phyloP scores from a whole-genome alignment of 2,797 vertebrate genomes.

The Acipenser transmontanus region DNA sequence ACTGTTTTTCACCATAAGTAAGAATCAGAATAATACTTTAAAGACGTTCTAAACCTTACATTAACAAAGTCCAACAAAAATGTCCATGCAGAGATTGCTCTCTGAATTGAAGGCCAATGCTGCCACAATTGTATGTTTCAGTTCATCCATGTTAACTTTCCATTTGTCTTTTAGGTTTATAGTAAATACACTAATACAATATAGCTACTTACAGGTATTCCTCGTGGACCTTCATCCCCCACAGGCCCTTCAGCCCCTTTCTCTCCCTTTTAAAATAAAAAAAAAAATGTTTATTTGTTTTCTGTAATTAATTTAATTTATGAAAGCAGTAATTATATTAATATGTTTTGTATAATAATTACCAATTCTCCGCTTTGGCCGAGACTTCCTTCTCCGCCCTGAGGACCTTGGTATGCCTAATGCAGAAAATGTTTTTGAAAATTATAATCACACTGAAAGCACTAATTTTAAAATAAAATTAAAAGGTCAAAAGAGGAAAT shows the following conservation, averaged over 20 bases:
- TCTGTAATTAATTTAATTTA: slow-evolving; percentile 10
- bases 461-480: too few relatives aligned
- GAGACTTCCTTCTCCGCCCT: slow-evolving; percentile 52
- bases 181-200: not conserved
- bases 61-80: too few relatives aligned
- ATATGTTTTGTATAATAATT: slow-evolving; percentile 14
- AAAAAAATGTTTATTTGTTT: slow-evolving; percentile 2
- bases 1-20: too few relatives aligned
- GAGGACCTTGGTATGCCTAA: slow-evolving; percentile 73
- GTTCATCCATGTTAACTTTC: not conserved
- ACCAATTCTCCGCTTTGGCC: slow-evolving; percentile 60
- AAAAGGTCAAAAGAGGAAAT: too few relatives aligned
- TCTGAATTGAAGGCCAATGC: too few relatives aligned
- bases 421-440: slow-evolving; percentile 8
- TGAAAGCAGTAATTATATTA: not conserved
- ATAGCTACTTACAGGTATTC: slow-evolving; percentile 57
- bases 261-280: slow-evolving; percentile 58
- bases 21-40: too few relatives aligned
- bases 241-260: slow-evolving; percentile 54
- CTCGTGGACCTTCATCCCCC: slow-evolving; percentile 68
- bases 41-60: too few relatives aligned
- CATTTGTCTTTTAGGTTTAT: not conserved
- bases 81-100: too few relatives aligned
- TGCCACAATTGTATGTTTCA: too few relatives aligned
- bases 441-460: too few relatives aligned